Percentiles rank a stretch among this genome's conserved stretches.
Evolutionary conservation across 2,113 vertebrate genomes (phyloP).

Genomic region (Danio rerio): DNA sequence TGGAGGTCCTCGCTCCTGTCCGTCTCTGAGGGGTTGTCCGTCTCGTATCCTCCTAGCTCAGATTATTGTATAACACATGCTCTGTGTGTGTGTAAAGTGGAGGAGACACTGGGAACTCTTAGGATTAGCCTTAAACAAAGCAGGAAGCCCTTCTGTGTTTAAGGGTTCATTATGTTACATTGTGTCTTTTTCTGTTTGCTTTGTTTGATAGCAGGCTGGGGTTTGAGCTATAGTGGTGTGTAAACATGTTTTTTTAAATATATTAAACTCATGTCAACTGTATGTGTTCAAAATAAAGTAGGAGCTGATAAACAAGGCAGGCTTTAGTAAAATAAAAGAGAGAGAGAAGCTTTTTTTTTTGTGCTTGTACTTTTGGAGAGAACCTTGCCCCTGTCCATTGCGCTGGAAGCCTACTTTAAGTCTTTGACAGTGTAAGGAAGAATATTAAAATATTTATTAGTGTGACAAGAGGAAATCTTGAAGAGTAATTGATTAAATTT

Average conservation of each 20-base stretch:
- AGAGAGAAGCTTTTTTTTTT: background rate
- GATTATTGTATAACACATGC: slow-evolving; percentile 29
- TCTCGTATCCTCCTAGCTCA: slow-evolving; percentile 20
- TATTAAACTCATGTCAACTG: slow-evolving; percentile 33
- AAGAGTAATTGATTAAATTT: background rate
- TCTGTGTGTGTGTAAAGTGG: slow-evolving; percentile 28
- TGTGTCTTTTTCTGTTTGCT: slow-evolving; percentile 25
- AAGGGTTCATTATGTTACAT: slow-evolving; percentile 22
- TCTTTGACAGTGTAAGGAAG: background rate
- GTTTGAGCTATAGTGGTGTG: background rate
- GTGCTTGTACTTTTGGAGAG: background rate
- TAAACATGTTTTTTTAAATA: slow-evolving; percentile 6
- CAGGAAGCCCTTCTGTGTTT: background rate
- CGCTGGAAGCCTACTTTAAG: background rate
- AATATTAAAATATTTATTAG: slow-evolving; percentile 1
- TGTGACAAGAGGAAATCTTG: background rate
- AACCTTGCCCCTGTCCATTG: background rate
- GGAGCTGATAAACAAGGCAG: background rate
- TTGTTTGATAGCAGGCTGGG: slow-evolving; percentile 17
- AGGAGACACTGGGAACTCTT: slow-evolving; percentile 18
- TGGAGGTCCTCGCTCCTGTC: slow-evolving; percentile 58
- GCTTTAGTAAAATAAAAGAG: background rate
- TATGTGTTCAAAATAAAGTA: slow-evolving; percentile 8
- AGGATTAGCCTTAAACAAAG: slow-evolving; percentile 47
- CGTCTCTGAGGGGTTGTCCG: slow-evolving; percentile 57